Percentiles rank a stretch among this genome's conserved stretches.
Conservation (phyloP, 2,113 vertebrate genomes). For the Larimichthys polyactis region DNA sequence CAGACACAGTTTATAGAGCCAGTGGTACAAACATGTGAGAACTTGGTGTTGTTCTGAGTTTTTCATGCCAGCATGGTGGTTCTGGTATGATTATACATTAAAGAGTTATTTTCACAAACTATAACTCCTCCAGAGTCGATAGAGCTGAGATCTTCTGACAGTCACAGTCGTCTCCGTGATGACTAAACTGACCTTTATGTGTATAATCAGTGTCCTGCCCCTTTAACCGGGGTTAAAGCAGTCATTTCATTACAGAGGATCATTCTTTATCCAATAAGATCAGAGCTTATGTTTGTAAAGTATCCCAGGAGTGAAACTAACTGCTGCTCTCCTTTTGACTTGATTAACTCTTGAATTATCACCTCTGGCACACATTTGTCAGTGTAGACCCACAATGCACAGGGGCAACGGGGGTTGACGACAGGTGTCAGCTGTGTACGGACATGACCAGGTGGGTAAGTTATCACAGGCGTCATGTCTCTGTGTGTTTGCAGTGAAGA, state of each 20-base stretch:
- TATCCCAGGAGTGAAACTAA: background rate
- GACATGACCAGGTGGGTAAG: conserved; percentile 1
- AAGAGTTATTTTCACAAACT: too few species aligned
- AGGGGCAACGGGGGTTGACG: conserved; percentile 1
- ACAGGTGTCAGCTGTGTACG: conserved; percentile 13
- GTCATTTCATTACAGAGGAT: conserved; percentile 16
- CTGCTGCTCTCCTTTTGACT: conserved; percentile 13
- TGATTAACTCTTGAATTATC: conserved; percentile 39
- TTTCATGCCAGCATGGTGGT: background rate
- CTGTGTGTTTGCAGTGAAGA: background rate
- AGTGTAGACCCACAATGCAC: conserved; percentile 47
- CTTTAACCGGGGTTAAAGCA: conserved; percentile 11
- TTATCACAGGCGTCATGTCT: background rate
- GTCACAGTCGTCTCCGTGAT: background rate
- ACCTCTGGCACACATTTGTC: conserved; percentile 14
- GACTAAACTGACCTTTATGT: background rate
- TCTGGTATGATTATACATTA: too few species aligned
- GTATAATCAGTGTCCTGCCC: background rate
- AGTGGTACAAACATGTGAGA: too few species aligned
- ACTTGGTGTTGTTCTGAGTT: too few species aligned
- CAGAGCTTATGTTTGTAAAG: conserved; percentile 11
- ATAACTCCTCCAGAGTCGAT: background rate
- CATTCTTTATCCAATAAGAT: conserved; percentile 12
- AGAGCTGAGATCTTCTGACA: background rate
- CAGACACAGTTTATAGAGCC: too few species aligned